A percentile compares a stretch with the other conserved stretches of the same genome.
phyloP scores from a whole-genome alignment of 2,797 vertebrate genomes.

The Holocentrus rufus region DNA sequence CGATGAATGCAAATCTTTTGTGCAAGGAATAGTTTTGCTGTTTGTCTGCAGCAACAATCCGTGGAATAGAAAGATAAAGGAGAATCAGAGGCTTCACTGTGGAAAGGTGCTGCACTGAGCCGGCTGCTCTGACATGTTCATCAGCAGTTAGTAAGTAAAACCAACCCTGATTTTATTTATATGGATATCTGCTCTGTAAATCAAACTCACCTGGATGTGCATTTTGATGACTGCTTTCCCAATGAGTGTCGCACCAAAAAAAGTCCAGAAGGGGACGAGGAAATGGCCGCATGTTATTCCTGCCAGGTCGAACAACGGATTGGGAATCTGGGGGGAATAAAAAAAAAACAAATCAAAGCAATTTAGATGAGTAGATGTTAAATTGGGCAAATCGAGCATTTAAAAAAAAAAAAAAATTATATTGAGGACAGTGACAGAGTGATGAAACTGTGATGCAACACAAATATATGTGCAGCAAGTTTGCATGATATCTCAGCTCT shows the following conservation, averaged over 20 bases:
- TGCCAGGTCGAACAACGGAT: conserved; percentile 90
- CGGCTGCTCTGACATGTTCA: background rate
- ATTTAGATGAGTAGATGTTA: background rate
- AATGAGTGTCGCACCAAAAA: conserved; percentile 88
- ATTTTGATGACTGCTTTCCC: conserved; percentile 91
- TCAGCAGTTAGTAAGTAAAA: background rate
- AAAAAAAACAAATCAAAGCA: background rate
- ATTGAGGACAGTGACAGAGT: background rate
- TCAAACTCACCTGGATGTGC: conserved; percentile 88
- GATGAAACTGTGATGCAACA: background rate
- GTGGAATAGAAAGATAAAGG: background rate
- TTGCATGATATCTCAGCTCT: background rate
- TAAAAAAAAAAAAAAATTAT: conserved; percentile 11
- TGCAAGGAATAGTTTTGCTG: background rate
- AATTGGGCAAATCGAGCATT: background rate
- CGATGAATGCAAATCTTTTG: background rate
- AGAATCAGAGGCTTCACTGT: background rate
- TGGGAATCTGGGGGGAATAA: conserved; percentile 88
- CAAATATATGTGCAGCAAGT: background rate
- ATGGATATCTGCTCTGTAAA: background rate
- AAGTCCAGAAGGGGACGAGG: conserved; percentile 92
- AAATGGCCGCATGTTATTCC: conserved; percentile 92
- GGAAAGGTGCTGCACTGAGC: too few species aligned
- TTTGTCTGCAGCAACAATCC: background rate
- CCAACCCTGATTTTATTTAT: background rate